phyloP scores from a whole-genome alignment of 2,888 invertebrate species.

The Crepidodera aurea region DNA sequence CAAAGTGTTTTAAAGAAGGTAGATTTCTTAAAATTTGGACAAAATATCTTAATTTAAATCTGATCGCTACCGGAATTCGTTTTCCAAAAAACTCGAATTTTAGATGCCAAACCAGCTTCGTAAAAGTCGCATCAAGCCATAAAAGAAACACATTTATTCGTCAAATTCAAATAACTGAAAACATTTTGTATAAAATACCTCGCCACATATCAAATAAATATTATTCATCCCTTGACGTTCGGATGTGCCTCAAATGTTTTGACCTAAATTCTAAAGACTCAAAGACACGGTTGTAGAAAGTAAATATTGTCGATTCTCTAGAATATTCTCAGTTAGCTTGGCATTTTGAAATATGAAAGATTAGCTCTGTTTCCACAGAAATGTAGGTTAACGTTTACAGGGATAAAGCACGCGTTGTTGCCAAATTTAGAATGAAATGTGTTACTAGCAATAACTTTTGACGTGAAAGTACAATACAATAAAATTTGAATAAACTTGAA shows the following conservation, averaged over 20 bases:
- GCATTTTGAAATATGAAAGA: conserved; percentile 26
- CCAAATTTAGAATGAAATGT: too few relatives aligned
- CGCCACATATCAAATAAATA: conserved; percentile 20
- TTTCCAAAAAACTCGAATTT: too few relatives aligned
- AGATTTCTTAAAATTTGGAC: too few relatives aligned
- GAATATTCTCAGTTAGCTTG: conserved; percentile 20
- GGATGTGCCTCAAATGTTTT: conserved; percentile 10
- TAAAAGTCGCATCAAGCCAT: too few relatives aligned
- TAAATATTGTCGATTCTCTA: conserved; percentile 28
- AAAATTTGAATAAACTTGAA: too few relatives aligned
- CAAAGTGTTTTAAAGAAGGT: too few relatives aligned
- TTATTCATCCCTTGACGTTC: conserved; percentile 16
- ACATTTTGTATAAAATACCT: conserved; percentile 8
- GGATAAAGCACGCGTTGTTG: conserved; percentile 7
- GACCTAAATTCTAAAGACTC: conserved; percentile 21
- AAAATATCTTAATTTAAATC: too few relatives aligned
- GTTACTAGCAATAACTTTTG: too few relatives aligned
- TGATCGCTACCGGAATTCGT: too few relatives aligned
- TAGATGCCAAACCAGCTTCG: too few relatives aligned
- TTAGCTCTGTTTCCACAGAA: conserved; percentile 8
- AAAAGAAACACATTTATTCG: neutral
- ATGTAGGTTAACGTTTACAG: conserved; percentile 19
- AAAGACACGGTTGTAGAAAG: conserved; percentile 19
- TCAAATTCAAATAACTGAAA: neutral
- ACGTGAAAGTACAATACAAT: too few relatives aligned